These are phyloP conservation scores for Tapera naevia DNA, from an alignment of 2,797 vertebrate genomes.

Conservation along the genomic window DNA sequence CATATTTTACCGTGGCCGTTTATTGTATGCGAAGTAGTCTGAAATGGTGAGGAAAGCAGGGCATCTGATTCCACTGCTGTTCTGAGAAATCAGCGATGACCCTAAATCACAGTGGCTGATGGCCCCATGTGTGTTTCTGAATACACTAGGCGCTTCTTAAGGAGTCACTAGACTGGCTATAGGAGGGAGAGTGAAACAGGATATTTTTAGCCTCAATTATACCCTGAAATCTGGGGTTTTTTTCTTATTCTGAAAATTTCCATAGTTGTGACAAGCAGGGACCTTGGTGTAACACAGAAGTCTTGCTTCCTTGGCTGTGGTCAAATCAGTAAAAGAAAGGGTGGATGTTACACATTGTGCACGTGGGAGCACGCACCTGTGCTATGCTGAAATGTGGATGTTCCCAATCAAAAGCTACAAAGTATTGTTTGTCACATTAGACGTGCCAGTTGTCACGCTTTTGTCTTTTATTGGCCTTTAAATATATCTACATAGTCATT, in stretches of 20 bases:
- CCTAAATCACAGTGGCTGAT: not conserved
- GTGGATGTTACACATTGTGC: not conserved
- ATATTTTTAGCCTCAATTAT: not conserved
- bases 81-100: not conserved
- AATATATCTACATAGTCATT: constrained; percentile 50
- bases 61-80: not conserved
- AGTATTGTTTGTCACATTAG: constrained; percentile 46
- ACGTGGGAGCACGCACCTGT: not conserved
- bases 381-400: not conserved
- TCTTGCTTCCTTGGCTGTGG: not conserved
- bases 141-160: not conserved
- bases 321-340: not conserved
- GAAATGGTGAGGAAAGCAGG: not conserved
- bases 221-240: not conserved
- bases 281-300: not conserved
- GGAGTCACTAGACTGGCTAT: not conserved
- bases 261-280: not conserved
- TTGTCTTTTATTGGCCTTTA: constrained; percentile 28
- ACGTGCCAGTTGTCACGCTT: constrained; percentile 24
- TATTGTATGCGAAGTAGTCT: not conserved
- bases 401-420: not conserved
- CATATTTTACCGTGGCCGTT: not conserved
- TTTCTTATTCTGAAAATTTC: not conserved
- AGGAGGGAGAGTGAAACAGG: not conserved
- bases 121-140: not conserved